Evolutionary conservation across 2,888 invertebrate species (phyloP).

Genomic region (Acleris emargana): DNA sequence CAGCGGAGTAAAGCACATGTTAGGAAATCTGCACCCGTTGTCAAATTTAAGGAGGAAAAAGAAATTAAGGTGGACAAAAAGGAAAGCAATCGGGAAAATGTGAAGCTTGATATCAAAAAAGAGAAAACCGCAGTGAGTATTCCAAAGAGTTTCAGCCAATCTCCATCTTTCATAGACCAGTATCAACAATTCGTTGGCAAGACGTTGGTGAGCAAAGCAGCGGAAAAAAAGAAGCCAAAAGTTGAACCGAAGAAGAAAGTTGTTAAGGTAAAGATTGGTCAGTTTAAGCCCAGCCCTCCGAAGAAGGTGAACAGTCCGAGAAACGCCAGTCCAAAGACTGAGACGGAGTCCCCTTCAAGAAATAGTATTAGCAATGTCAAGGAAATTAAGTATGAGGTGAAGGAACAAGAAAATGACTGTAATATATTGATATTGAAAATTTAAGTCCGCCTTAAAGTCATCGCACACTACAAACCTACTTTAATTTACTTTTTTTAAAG

Average conservation of each 20-base stretch:
- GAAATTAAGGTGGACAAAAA: not conserved
- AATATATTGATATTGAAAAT: constrained; percentile 73
- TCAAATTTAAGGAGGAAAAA: not conserved
- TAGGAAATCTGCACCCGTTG: not conserved
- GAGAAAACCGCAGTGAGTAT: not conserved
- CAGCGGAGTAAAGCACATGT: not conserved
- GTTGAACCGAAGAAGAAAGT: constrained; percentile 44
- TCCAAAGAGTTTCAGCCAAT: not conserved
- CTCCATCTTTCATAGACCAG: constrained; percentile 15
- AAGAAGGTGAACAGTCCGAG: constrained; percentile 26
- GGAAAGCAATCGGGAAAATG: not conserved
- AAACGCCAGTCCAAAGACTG: not conserved
- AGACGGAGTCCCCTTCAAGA: constrained; percentile 6
- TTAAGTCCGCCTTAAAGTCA: not conserved
- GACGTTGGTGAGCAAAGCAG: not conserved
- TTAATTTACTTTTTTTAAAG: too few relatives aligned
- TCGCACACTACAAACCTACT: too few relatives aligned
- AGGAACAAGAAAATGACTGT: constrained; percentile 68
- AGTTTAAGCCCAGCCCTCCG: constrained; percentile 51
- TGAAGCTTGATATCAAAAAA: not conserved
- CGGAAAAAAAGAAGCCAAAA: constrained; percentile 24
- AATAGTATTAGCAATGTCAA: constrained; percentile 36
- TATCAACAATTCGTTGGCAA: constrained; percentile 29
- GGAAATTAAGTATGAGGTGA: constrained; percentile 64
- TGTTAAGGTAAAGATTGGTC: constrained; percentile 63